Conservation (phyloP, 1,140 invertebrate species). For the Drosophila suzukii region DNA sequence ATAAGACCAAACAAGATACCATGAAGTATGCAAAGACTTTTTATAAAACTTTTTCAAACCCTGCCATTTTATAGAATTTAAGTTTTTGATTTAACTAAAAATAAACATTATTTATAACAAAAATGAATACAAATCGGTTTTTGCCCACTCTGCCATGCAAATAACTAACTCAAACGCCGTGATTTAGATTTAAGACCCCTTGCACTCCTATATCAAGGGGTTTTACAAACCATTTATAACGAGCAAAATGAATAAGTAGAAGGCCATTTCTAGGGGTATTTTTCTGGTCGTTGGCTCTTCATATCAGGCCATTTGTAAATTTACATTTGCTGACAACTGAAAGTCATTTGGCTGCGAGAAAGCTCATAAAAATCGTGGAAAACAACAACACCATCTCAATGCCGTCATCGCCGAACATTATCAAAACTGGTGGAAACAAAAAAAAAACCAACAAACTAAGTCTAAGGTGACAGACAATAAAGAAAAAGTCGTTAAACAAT, state of each 20-base stretch:
- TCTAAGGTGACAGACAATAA: conserved; percentile 72
- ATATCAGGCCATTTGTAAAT: conserved; percentile 58
- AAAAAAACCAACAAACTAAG: conserved; percentile 31
- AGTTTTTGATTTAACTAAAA: background rate
- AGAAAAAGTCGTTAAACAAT: conserved; percentile 76
- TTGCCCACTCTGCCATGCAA: background rate
- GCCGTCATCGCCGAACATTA: conserved; percentile 60
- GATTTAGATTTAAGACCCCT: conserved; percentile 26
- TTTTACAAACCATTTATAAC: conserved; percentile 41
- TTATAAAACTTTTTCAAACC: background rate
- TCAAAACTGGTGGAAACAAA: conserved; percentile 22
- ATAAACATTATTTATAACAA: no score
- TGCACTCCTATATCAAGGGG: conserved; percentile 27
- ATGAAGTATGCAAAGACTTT: background rate
- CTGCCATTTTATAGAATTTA: background rate
- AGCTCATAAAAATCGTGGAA: conserved; percentile 46
- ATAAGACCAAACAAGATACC: conserved; percentile 2
- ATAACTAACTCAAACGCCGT: conserved; percentile 4
- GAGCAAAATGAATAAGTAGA: conserved; percentile 3
- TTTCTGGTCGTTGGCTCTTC: conserved; percentile 5
- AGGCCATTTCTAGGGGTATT: conserved; percentile 12
- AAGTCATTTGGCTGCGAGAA: conserved; percentile 54
- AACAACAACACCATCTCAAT: conserved; percentile 46
- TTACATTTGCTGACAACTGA: conserved; percentile 55
- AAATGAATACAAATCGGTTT: conserved; percentile 36